phyloP scores from a whole-genome alignment of 2,797 vertebrate genomes.

The Lophotriccus pileatus region DNA sequence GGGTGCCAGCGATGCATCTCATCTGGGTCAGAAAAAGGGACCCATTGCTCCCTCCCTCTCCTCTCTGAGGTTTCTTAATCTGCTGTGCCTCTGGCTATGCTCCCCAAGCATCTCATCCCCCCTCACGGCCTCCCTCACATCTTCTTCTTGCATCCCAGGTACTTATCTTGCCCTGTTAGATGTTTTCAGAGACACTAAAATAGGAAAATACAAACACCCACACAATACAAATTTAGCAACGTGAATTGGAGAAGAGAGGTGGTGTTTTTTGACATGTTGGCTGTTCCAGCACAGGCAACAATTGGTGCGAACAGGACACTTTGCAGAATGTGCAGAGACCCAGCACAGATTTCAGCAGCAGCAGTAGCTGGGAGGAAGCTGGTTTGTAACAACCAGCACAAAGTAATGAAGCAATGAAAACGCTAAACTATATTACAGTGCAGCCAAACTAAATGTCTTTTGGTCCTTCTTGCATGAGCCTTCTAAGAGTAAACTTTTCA shows the following conservation, averaged over 20 bases:
- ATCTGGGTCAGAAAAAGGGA: neutral
- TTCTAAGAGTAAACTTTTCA: neutral
- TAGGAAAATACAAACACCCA: neutral
- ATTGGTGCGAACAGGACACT: neutral
- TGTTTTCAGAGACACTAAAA: neutral
- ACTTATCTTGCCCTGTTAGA: neutral
- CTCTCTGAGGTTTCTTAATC: fast-evolving
- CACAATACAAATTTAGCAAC: neutral
- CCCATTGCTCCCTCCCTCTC: neutral
- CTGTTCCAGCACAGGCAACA: neutral
- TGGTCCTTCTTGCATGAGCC: neutral
- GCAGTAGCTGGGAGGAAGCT: neutral
- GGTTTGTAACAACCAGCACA: neutral
- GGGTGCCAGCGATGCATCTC: neutral
- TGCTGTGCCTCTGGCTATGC: neutral
- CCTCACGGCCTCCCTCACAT: neutral
- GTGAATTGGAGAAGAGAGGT: neutral
- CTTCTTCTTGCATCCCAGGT: too few relatives aligned
- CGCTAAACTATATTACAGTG: neutral
- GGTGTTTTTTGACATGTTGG: neutral
- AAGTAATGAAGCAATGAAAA: neutral
- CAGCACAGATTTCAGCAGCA: neutral
- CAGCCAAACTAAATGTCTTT: neutral
- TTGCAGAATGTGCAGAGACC: neutral
- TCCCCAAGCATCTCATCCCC: neutral